Percentiles rank a stretch among this genome's conserved stretches.
phyloP scores from a whole-genome alignment of 2,888 invertebrate genomes.

The Drosophila infuscata region DNA sequence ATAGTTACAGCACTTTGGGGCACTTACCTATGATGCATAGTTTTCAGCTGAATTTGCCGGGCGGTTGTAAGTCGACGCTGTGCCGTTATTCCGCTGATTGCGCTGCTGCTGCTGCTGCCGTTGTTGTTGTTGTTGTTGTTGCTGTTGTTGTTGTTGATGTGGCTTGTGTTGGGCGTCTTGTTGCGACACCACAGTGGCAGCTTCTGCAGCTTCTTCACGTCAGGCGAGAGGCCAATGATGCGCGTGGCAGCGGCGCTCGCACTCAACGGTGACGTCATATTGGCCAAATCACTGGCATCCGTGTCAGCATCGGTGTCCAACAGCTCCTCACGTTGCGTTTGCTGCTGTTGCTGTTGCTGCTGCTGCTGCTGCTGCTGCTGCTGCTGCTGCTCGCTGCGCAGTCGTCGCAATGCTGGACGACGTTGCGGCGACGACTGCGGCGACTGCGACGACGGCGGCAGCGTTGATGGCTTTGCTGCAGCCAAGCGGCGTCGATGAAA shows the following conservation, averaged over 20 bases:
- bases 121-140: slow-evolving; percentile 24
- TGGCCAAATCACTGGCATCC: slow-evolving; percentile 70
- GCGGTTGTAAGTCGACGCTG: slow-evolving; percentile 33
- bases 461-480: slow-evolving; percentile 18
- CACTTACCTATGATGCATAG: slow-evolving; percentile 51
- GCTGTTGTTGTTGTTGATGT: slow-evolving; percentile 24
- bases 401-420: slow-evolving; percentile 42
- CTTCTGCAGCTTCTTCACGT: slow-evolving; percentile 67
- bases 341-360: slow-evolving; percentile 18
- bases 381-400: slow-evolving; percentile 46
- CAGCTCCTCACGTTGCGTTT: slow-evolving; percentile 23
- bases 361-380: slow-evolving; percentile 5
- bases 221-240: slow-evolving; percentile 68
- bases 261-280: slow-evolving; percentile 67
- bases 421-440: slow-evolving; percentile 41
- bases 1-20: slow-evolving; percentile 6
- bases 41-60: slow-evolving; percentile 25
- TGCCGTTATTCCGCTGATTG: slow-evolving; percentile 18
- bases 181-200: slow-evolving; percentile 65
- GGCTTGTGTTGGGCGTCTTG: slow-evolving; percentile 19
- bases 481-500: slow-evolving; percentile 50
- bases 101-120: slow-evolving; percentile 21
- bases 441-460: slow-evolving; percentile 15
- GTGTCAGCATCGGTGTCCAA: slow-evolving; percentile 59
- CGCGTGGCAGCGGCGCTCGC: slow-evolving; percentile 69